These are phyloP conservation scores for Albula glossodonta DNA, from an alignment of 2,113 vertebrate species.

Conservation along the genomic window DNA sequence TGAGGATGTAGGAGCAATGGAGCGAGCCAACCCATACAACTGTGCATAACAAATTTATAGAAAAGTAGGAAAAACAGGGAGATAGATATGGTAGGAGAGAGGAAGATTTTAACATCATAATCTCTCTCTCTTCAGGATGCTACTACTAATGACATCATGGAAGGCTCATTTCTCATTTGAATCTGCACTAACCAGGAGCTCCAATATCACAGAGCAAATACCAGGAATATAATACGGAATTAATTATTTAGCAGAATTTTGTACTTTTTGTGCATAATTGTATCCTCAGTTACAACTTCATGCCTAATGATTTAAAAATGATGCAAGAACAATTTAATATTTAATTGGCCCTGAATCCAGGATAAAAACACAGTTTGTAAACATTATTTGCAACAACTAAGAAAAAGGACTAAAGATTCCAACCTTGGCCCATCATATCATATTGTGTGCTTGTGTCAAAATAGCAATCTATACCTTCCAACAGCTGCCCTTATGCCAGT, in stretches of 20 bases:
- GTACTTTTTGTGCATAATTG: constrained; percentile 24
- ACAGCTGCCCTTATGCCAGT: no score
- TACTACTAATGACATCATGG: constrained; percentile 1
- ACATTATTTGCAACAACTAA: no score
- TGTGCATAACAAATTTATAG: neutral
- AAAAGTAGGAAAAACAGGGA: no score
- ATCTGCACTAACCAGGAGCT: neutral
- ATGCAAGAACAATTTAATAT: neutral
- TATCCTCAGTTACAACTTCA: neutral
- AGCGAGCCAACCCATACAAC: neutral
- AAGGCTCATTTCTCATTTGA: neutral
- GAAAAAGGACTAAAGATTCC: no score
- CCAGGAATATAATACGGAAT: neutral
- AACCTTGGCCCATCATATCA: no score
- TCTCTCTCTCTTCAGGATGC: neutral
- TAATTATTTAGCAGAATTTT: constrained; percentile 24
- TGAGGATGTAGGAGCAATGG: neutral
- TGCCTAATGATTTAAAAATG: neutral
- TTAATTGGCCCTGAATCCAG: neutral
- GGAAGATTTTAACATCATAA: neutral
- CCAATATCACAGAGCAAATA: neutral
- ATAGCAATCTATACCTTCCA: no score
- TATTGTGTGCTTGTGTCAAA: no score
- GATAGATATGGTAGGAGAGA: neutral
- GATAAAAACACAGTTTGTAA: no score